Base-by-base conservation (phyloP, 37 sponge, comb jelly and placozoan genomes). In the Ephydatia muelleri region DNA sequence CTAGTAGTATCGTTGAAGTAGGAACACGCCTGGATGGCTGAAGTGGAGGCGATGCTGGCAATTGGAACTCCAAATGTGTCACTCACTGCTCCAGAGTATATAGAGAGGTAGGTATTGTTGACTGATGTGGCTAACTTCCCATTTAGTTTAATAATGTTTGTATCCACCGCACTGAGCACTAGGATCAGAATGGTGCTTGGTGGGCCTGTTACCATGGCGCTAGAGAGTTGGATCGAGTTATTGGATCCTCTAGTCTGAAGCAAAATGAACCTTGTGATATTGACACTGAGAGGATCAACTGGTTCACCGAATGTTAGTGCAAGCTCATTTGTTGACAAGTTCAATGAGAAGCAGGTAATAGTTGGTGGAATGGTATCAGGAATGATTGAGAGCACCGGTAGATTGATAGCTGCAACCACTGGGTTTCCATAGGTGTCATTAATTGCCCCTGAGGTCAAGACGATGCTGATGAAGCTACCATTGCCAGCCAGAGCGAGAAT, bases 281-380 rank as follows among this genome's bases (percentile, higher is more conserved):
- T 84, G 21, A 93, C 82, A 68, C 76, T 87, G 16, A 8, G 37
- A 65, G 94, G 85, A 31, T 94, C 88, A 0, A 97, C 93, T 29
- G 94, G 94, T 40, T 89, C 92, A 40, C 43, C 65, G 85, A 97
- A 97, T 3, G 92, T 88, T 21, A 97, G 80, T 9, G 36, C 65
- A 29, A 97, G 84, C 31, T 70, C 40, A 29, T 86, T 88, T 1
- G 77, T 70, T 65, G 90, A 73, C 2, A 92, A 38, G 75, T 97
- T 77, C 0, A 97, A 75, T 49, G 66, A 75, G 57, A 86, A 93
- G 67, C 89, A 84, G 31, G 69, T 65, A 11, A 97, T 72, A 0
- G 40, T 32, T 22, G 93, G 93, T 75, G 89, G 83, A 14, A 84
- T 71, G 3, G 65, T 67, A 69, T 97, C 92, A 36, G 67, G 33